Evolutionary conservation across 2,797 vertebrate genomes (phyloP).

Genomic region (Heteromormyrus szaboi): DNA sequence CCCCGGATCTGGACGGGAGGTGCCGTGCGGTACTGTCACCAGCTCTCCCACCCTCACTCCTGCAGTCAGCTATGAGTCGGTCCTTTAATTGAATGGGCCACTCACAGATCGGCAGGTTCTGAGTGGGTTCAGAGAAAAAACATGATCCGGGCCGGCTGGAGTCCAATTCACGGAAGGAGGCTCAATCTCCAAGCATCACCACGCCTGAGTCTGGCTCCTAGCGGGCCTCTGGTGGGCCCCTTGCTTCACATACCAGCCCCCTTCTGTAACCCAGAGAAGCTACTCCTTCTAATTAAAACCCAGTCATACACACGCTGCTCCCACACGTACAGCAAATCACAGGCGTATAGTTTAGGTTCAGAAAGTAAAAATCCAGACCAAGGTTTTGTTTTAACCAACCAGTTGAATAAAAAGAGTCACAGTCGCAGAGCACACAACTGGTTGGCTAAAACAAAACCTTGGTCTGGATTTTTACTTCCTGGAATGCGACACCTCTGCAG

Average conservation of each 20-base stretch:
- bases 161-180: neutral
- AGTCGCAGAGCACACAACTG: neutral
- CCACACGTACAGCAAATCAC: neutral
- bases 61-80: neutral
- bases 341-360: neutral
- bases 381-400: neutral
- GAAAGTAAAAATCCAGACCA: neutral
- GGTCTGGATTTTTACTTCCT: neutral
- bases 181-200: neutral
- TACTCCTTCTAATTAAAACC: neutral
- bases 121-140: neutral
- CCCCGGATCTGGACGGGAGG: neutral
- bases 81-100: neutral
- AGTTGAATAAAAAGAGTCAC: neutral
- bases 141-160: no score
- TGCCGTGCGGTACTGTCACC: neutral
- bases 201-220: neutral
- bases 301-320: neutral
- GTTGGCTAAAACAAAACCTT: neutral
- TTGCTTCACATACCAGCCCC: neutral
- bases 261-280: neutral
- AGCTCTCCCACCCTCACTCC: neutral
- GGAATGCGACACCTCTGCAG: neutral
- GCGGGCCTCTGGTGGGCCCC: neutral
- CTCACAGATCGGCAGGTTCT: neutral